Conservation (phyloP, 2,113 vertebrate species). For the Picathartes gymnocephalus region DNA sequence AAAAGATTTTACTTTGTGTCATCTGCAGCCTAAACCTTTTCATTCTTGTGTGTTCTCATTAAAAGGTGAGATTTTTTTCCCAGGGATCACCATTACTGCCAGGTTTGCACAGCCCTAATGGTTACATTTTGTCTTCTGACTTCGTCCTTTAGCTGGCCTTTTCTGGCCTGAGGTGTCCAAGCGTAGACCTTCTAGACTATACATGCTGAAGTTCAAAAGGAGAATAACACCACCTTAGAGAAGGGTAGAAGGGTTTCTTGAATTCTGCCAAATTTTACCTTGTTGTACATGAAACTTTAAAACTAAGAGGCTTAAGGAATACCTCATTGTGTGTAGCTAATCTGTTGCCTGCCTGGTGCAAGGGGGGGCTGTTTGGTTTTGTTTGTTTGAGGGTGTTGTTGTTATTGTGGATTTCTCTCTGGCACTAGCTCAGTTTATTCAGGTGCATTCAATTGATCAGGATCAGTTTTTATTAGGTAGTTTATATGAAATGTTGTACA, state of each 20-base stretch:
- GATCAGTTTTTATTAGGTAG: not conserved
- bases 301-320: not conserved
- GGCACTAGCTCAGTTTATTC: not conserved
- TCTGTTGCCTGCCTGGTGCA: not conserved
- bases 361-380: no score
- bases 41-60: not conserved
- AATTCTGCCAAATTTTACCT: not conserved
- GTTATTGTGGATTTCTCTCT: not conserved
- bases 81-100: not conserved
- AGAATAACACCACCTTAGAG: not conserved
- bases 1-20: not conserved
- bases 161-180: not conserved
- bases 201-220: not conserved
- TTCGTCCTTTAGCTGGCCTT: not conserved
- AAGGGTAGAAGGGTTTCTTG: not conserved
- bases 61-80: conserved; percentile 27
- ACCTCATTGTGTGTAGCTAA: not conserved
- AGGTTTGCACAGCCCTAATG: not conserved
- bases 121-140: not conserved
- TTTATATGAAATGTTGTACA: not conserved
- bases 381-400: not conserved
- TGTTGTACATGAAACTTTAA: not conserved
- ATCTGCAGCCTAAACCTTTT: not conserved
- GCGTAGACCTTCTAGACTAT: not conserved
- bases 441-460: not conserved